Conservation (phyloP, 1,140 invertebrate genomes). For the Drosophila arizonae region DNA sequence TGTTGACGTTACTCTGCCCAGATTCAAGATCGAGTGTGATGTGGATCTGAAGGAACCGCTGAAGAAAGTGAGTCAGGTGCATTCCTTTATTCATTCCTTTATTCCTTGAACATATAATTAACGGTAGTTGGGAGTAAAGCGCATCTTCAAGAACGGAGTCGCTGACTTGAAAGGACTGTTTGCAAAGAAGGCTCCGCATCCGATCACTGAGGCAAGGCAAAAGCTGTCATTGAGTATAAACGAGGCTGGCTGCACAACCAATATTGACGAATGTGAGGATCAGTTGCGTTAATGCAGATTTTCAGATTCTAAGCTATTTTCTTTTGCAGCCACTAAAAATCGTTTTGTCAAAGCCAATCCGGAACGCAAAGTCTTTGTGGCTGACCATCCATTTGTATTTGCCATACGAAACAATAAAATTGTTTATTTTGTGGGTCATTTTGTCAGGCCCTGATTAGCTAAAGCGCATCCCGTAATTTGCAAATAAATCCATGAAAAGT, state of each 20-base stretch:
- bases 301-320: background rate
- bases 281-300: too few relatives aligned
- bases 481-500: slow-evolving; percentile 13
- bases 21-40: slow-evolving; percentile 85
- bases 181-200: slow-evolving; percentile 72
- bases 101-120: background rate
- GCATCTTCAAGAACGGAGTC: slow-evolving; percentile 83
- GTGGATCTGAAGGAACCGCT: slow-evolving; percentile 84
- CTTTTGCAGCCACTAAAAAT: slow-evolving; percentile 9
- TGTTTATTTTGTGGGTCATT: slow-evolving; percentile 72
- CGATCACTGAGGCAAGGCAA: slow-evolving; percentile 85
- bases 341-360: slow-evolving; percentile 34
- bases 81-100: background rate
- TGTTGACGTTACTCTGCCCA: slow-evolving; percentile 85
- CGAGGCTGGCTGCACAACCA: slow-evolving; percentile 90
- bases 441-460: slow-evolving; percentile 56
- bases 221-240: slow-evolving; percentile 89
- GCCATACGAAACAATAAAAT: slow-evolving; percentile 59
- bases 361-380: slow-evolving; percentile 62
- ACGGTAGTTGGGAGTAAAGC: slow-evolving; percentile 84
- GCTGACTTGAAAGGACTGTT: slow-evolving; percentile 87
- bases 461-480: background rate
- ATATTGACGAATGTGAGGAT: slow-evolving; percentile 86
- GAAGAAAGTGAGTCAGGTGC: slow-evolving; percentile 77
- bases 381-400: slow-evolving; percentile 76